Evolutionary conservation across 2,113 vertebrate genomes (phyloP).

Genomic region (Clarias gariepinus): DNA sequence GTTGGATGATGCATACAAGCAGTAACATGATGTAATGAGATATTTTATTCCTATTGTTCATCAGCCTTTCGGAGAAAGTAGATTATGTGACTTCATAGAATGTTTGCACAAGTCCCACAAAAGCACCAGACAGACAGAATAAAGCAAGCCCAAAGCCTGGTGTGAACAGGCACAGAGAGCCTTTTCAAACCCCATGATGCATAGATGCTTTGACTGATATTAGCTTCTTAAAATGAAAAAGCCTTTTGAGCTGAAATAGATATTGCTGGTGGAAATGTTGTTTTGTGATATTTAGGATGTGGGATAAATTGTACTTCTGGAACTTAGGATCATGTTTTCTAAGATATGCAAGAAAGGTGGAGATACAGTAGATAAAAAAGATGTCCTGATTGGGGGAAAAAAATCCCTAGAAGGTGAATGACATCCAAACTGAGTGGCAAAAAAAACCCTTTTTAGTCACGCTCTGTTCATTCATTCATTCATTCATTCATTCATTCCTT

Average conservation of each 20-base stretch:
- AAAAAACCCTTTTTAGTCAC: not conserved
- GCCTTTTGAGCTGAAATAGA: constrained; percentile 29
- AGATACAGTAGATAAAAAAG: not conserved
- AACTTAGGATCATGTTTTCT: not conserved
- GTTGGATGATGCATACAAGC: constrained; percentile 3
- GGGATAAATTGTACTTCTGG: constrained; percentile 21
- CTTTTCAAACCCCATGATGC: not conserved
- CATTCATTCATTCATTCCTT: not conserved
- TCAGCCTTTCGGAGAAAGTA: not conserved
- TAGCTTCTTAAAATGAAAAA: constrained; percentile 34
- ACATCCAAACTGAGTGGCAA: not conserved
- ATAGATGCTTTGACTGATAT: constrained; percentile 32
- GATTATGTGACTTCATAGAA: constrained; percentile 14
- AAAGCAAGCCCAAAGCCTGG: constrained; percentile 1
- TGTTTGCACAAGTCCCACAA: not conserved
- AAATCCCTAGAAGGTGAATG: not conserved
- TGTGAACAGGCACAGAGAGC: not conserved
- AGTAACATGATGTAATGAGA: not conserved
- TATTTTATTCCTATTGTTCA: not conserved
- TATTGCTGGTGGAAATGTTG: constrained; percentile 36
- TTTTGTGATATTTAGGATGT: constrained; percentile 22
- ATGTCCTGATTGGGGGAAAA: not conserved
- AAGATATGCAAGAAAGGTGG: not conserved
- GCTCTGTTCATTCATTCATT: not conserved
- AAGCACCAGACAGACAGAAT: constrained; percentile 3